A percentile compares a stretch with the other conserved stretches of the same genome.
Evolutionary conservation across 2,888 invertebrate genomes (phyloP).

Genomic region (Spodoptera exigua): DNA sequence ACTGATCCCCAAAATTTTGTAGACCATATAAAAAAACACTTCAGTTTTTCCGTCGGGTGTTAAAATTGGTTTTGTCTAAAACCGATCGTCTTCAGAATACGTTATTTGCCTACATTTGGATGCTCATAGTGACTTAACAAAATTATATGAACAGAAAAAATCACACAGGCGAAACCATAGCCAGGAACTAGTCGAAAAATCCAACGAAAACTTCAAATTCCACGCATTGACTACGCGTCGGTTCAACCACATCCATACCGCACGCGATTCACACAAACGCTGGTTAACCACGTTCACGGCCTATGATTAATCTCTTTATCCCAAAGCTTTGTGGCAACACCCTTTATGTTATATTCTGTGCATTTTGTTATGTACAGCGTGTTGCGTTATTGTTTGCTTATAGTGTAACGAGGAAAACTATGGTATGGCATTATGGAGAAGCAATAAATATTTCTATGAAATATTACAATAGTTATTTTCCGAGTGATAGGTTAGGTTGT

Average conservation of each 20-base stretch:
- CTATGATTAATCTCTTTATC: constrained; percentile 67
- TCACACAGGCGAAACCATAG: neutral
- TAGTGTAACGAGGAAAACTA: constrained; percentile 6
- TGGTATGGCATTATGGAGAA: neutral
- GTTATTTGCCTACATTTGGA: no score
- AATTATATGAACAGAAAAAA: neutral
- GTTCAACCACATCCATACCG: constrained; percentile 31
- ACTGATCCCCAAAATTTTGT: no score
- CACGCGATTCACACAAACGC: constrained; percentile 51
- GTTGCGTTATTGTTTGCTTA: constrained; percentile 24
- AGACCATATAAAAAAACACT: no score
- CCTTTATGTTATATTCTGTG: constrained; percentile 48
- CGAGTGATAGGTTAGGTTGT: no score
- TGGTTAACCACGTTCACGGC: constrained; percentile 57
- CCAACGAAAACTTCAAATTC: constrained; percentile 20
- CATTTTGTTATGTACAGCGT: constrained; percentile 38
- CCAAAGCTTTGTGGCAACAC: constrained; percentile 54
- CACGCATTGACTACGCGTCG: constrained; percentile 36
- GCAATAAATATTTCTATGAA: no score
- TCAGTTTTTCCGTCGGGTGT: no score
- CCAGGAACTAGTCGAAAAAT: neutral
- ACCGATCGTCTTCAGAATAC: no score
- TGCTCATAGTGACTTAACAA: no score
- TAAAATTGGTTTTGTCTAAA: no score
- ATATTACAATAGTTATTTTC: no score